Evolutionary conservation across 2,797 vertebrate species (phyloP).

Genomic region (Muscicapa striata): DNA sequence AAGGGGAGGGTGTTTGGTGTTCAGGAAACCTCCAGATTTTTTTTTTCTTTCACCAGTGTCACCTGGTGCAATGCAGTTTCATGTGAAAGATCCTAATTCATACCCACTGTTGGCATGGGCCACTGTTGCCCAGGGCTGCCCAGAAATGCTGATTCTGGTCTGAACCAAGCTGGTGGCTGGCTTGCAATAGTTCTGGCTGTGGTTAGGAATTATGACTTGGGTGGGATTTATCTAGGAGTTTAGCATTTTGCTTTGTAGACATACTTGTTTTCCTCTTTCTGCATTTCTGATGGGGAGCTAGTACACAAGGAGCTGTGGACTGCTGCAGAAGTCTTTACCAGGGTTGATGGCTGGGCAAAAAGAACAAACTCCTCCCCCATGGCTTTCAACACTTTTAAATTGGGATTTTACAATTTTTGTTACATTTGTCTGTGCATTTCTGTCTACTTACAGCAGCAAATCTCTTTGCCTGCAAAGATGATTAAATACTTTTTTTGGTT

Average conservation of each 20-base stretch:
- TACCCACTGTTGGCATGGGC: fast-evolving
- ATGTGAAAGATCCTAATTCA: neutral
- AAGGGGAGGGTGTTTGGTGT: neutral
- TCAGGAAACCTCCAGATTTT: neutral
- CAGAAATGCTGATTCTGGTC: neutral
- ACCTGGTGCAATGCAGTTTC: neutral
- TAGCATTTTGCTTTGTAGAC: neutral
- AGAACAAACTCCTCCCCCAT: fast-evolving
- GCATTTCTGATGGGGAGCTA: neutral
- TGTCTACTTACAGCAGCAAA: neutral
- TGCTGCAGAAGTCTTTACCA: neutral
- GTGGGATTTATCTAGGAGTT: neutral
- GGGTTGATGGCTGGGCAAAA: neutral
- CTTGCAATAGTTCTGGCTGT: neutral
- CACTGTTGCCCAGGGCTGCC: neutral
- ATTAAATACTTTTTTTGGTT: neutral
- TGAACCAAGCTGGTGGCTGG: neutral
- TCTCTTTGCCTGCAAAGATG: neutral
- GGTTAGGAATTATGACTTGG: neutral
- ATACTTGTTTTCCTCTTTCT: neutral
- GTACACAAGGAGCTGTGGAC: neutral
- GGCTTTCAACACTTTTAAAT: neutral
- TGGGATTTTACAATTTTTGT: fast-evolving
- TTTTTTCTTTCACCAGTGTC: neutral
- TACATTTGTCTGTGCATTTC: neutral